Percentiles rank a stretch among this genome's conserved stretches.
Conservation (phyloP, 2,113 vertebrate genomes). For the Takifugu flavidus region DNA sequence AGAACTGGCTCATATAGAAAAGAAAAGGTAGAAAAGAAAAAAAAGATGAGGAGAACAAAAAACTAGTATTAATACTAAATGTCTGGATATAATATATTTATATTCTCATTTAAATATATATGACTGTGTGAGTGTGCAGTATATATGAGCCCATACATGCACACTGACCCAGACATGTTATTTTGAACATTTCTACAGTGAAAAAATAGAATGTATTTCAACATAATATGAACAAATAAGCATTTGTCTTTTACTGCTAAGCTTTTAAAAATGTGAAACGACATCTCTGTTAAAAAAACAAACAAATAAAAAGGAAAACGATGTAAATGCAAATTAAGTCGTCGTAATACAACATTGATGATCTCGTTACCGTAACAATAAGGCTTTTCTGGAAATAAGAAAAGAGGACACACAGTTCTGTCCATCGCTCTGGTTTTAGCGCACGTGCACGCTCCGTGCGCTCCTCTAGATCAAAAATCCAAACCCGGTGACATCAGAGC, state of each 20-base stretch:
- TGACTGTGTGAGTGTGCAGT: conserved; percentile 64
- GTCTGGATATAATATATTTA: conserved; percentile 76
- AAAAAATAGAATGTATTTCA: conserved; percentile 98
- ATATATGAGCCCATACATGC: conserved; percentile 41
- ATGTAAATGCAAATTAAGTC: conserved; percentile 68
- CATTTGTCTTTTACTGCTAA: conserved; percentile 69
- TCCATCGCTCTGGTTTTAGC: conserved; percentile 56
- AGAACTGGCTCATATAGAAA: conserved; percentile 56
- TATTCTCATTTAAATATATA: conserved; percentile 80
- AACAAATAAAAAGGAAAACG: conserved; percentile 60
- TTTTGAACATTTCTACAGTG: conserved; percentile 84
- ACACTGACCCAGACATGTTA: conserved; percentile 68
- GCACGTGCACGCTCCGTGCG: conserved; percentile 31
- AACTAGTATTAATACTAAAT: conserved; percentile 63
- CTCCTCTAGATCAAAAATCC: conserved; percentile 31
- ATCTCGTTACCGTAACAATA: conserved; percentile 77
- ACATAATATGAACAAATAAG: conserved; percentile 90
- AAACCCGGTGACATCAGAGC: conserved; percentile 37
- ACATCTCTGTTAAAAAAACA: conserved; percentile 74
- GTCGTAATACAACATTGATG: conserved; percentile 73
- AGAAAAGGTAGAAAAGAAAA: conserved; percentile 12
- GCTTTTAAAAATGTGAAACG: conserved; percentile 65
- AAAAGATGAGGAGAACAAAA: conserved; percentile 60
- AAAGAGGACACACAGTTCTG: conserved; percentile 74
- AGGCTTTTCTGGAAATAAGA: conserved; percentile 82